Evolutionary conservation across 2,888 invertebrate species (phyloP).

Genomic region (Drosophila prolongata): DNA sequence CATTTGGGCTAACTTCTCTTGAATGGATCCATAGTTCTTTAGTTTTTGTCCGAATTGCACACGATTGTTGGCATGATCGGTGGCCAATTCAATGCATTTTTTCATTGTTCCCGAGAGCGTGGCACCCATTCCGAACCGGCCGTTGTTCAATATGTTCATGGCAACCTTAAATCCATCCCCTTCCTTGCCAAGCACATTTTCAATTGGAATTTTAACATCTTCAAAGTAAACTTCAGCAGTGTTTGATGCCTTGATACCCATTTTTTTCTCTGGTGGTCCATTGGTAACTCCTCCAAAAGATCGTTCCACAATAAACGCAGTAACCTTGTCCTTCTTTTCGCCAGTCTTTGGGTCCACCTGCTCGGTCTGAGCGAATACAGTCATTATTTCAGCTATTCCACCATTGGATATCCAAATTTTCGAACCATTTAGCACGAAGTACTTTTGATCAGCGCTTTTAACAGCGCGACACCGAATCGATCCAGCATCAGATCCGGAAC

Average conservation of each 20-base stretch:
- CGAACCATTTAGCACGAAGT: slow-evolving; percentile 97
- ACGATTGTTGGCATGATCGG: slow-evolving; percentile 94
- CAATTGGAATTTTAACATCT: slow-evolving; percentile 94
- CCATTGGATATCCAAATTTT: slow-evolving; percentile 99
- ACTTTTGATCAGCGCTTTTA: slow-evolving; percentile 93
- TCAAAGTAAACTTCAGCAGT: slow-evolving; percentile 97
- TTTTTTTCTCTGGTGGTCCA: slow-evolving; percentile 98
- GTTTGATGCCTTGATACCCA: slow-evolving; percentile 99
- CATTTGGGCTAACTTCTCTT: slow-evolving; percentile 98
- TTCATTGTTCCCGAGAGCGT: slow-evolving; percentile 97
- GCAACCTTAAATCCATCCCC: slow-evolving; percentile 95
- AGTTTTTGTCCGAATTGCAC: slow-evolving; percentile 95
- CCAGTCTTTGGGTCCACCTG: slow-evolving; percentile 88
- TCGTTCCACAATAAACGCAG: slow-evolving; percentile 98
- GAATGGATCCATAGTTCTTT: slow-evolving; percentile 92
- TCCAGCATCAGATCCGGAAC: slow-evolving; percentile 97
- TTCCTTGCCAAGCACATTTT: slow-evolving; percentile 95
- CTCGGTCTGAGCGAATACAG: slow-evolving; percentile 98
- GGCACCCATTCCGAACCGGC: slow-evolving; percentile 98
- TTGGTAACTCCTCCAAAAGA: slow-evolving; percentile 96
- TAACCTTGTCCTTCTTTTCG: slow-evolving; percentile 88
- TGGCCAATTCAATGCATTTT: slow-evolving; percentile 93
- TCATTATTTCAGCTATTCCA: slow-evolving; percentile 97
- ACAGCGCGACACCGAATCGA: slow-evolving; percentile 94
- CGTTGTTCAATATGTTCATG: slow-evolving; percentile 98